Percentiles rank a stretch among this genome's conserved stretches.
Conservation (phyloP, 2,888 invertebrate genomes). For the Caenorhabditis zanzibari region DNA sequence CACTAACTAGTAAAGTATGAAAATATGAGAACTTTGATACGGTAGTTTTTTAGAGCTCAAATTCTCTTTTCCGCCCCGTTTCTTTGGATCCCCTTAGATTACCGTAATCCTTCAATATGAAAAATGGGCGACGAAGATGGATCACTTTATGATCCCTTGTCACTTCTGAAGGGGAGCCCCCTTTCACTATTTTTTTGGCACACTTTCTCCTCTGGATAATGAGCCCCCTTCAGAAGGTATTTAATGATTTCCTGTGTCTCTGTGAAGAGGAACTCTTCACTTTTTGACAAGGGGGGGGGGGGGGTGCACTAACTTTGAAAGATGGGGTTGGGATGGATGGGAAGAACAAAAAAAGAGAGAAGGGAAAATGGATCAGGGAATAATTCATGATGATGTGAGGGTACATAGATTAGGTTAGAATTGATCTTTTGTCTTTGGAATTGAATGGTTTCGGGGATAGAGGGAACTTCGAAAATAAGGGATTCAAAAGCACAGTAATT, state of each 20-base stretch:
- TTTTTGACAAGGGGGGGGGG: constrained; percentile 11
- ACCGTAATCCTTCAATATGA: neutral
- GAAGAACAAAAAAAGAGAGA: neutral
- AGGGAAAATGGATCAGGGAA: neutral
- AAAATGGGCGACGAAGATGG: constrained; percentile 23
- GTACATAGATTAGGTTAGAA: neutral
- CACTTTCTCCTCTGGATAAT: constrained; percentile 38
- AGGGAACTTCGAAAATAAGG: too few relatives aligned
- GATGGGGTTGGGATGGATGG: constrained; percentile 12
- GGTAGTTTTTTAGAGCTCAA: too few relatives aligned
- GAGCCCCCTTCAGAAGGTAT: constrained; percentile 31
- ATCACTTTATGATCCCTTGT: constrained; percentile 47
- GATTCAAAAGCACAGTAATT: too few relatives aligned
- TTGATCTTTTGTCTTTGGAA: neutral
- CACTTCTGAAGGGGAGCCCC: constrained; percentile 30
- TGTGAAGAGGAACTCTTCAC: neutral
- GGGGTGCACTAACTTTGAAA: constrained; percentile 10
- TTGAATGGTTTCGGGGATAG: too few relatives aligned
- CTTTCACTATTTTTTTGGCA: neutral
- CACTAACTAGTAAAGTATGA: too few relatives aligned
- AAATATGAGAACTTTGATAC: too few relatives aligned
- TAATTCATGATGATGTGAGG: constrained; percentile 13
- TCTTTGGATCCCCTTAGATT: neutral
- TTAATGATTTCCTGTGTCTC: constrained; percentile 46
- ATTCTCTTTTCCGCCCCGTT: too few relatives aligned